Base-by-base conservation (phyloP, 2,888 invertebrate species). In the Mythimna loreyi region DNA sequence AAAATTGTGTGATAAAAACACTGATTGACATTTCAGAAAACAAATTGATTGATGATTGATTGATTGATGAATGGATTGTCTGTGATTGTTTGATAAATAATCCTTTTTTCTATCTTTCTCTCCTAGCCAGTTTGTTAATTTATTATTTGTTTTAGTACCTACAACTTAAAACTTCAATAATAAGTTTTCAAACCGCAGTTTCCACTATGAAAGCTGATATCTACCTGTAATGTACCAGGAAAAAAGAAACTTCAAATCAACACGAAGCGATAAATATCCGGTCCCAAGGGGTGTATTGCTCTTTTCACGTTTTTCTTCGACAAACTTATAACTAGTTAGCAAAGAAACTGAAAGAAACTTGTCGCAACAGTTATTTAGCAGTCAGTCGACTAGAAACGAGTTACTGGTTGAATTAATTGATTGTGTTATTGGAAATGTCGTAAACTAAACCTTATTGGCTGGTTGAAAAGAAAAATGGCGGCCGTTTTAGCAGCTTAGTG, bases 251-350 rank as follows among this genome's bases (percentile, higher is more conserved):
- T 40, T 19, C 49, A 69, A 40, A 19, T 56, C 11, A 30, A 40
- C 47, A 28, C 5, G 30, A 56, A 69, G 13, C 56, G 49, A 68
- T 68, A 69, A 69, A 68, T 68, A 70, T 56, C 70, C 9, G 21
- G 4, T 1, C 28, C 36, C 59, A 28, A 16, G 25, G 7, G 40
- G 6, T 52, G 25, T 43, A 43, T 36, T 72, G 45, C 4, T 36
- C 16, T 28, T 50, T 30, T 30, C 43, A 47, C 52, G 19, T 67
- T 56, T 50, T 72, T 36, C 59, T 56, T 50, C 36, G 3, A 36
- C 43, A 65, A 75, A 55, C 36, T 49, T 55, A 23, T 55, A 56
- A 56, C 70, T 47, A 49, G 6, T 67, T 49, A 5, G 3, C 0
- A 49, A 65, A 55, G n/a, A 58, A 72, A 59, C 7, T 55, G 1